Conservation (phyloP, 2,113 vertebrate genomes). For the Myodes glareolus region DNA sequence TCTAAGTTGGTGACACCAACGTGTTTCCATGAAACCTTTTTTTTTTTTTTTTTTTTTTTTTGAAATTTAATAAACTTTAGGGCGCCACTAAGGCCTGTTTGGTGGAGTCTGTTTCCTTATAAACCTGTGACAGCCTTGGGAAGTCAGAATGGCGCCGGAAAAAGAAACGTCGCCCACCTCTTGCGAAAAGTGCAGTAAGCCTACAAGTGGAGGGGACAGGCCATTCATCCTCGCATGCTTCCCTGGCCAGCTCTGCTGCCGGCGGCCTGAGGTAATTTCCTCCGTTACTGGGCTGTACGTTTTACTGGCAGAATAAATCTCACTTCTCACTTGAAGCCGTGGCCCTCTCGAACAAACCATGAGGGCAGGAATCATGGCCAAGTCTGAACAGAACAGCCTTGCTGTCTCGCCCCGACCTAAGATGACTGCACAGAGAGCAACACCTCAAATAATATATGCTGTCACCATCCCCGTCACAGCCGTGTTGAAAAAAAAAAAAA, state of each 20-base stretch:
- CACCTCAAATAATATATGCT: not conserved
- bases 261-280: not conserved
- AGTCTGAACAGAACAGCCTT: not conserved
- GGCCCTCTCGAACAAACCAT: slow-evolving; percentile 36
- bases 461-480: rapidly evolving
- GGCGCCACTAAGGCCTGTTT: not conserved
- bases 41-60: not conserved
- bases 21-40: not conserved
- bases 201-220: not conserved
- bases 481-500: not conserved
- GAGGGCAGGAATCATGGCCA: not conserved
- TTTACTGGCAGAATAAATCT: slow-evolving; percentile 64
- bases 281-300: not conserved
- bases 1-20: slow-evolving; percentile 5
- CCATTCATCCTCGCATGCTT: not conserved
- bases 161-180: slow-evolving; percentile 28
- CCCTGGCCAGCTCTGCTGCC: not conserved
- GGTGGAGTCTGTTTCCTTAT: slow-evolving; percentile 42
- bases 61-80: slow-evolving; percentile 3
- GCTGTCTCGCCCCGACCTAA: not conserved
- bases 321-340: not conserved
- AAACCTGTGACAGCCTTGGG: not conserved
- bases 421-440: not conserved
- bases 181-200: not conserved
- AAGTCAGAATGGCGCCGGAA: slow-evolving; percentile 18